Percentiles rank a stretch among this genome's conserved stretches.
Conservation (phyloP, 1,140 invertebrate genomes). For the Meloidogyne floridensis region DNA sequence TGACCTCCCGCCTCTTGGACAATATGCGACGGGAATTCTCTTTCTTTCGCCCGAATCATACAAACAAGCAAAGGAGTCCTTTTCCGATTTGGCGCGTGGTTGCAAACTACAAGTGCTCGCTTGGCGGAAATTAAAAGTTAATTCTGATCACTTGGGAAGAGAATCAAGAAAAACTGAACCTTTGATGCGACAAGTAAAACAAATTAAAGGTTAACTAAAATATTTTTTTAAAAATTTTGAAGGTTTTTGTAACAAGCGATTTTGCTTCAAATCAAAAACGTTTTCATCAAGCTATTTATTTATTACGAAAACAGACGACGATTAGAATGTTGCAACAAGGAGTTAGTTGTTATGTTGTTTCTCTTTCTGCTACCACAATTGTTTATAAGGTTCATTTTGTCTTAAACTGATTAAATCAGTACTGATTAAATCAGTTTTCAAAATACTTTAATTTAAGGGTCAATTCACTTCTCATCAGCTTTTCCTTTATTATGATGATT, state of each 20-base stretch:
- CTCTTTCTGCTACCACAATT: constrained; percentile 82
- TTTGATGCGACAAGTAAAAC: constrained; percentile 79
- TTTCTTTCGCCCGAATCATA: constrained; percentile 85
- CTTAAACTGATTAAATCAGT: neutral
- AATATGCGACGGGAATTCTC: constrained; percentile 92
- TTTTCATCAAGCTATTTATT: constrained; percentile 79
- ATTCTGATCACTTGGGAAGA: constrained; percentile 80
- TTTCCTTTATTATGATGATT: constrained; percentile 81
- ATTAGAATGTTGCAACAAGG: constrained; percentile 80
- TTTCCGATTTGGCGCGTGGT: constrained; percentile 79
- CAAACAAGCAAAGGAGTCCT: constrained; percentile 78
- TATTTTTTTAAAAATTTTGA: constrained; percentile 6
- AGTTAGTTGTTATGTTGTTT: constrained; percentile 92
- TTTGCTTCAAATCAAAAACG: constrained; percentile 69
- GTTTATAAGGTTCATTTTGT: constrained; percentile 80
- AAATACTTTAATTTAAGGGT: constrained; percentile 71
- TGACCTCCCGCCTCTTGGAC: constrained; percentile 80
- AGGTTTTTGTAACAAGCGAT: constrained; percentile 75
- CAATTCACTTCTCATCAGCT: constrained; percentile 92
- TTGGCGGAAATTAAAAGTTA: constrained; percentile 87
- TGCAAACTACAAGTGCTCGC: constrained; percentile 75
- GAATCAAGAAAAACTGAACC: constrained; percentile 91
- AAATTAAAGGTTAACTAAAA: neutral
- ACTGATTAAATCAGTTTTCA: neutral
- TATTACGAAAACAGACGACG: constrained; percentile 86